phyloP scores from a whole-genome alignment of 2,797 vertebrate genomes.

The Allobates femoralis region DNA sequence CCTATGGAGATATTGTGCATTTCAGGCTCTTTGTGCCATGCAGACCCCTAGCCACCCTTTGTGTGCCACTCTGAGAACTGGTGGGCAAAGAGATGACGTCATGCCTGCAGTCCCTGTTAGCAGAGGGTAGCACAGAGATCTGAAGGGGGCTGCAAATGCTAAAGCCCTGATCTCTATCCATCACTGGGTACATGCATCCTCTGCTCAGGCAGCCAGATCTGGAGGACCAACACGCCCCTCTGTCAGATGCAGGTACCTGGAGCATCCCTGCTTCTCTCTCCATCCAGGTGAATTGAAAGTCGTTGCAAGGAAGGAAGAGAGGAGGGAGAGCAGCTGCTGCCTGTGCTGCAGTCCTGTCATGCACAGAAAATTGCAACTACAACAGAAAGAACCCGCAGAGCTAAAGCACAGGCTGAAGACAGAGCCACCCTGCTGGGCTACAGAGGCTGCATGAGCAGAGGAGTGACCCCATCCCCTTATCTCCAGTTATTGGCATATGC shows the following conservation, averaged over 20 bases:
- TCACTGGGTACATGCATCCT: not conserved
- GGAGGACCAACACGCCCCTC: constrained; percentile 11
- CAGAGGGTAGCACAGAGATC: constrained; percentile 56
- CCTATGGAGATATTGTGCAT: not conserved
- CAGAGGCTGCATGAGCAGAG: not conserved
- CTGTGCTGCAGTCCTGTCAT: constrained; percentile 66
- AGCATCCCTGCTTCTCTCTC: constrained; percentile 49
- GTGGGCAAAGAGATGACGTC: constrained; percentile 73
- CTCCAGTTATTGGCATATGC: not conserved
- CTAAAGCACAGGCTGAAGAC: constrained; percentile 15
- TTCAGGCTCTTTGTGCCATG: too few relatives aligned
- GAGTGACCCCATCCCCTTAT: not conserved
- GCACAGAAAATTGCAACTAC: constrained; percentile 66
- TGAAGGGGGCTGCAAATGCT: constrained; percentile 54
- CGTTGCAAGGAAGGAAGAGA: constrained; percentile 65
- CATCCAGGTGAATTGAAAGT: constrained; percentile 79
- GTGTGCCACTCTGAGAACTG: constrained; percentile 6
- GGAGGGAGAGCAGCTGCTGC: constrained; percentile 55
- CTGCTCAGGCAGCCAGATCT: not conserved
- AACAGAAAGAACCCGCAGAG: constrained; percentile 59
- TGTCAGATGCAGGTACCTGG: not conserved
- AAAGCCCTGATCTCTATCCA: constrained; percentile 51
- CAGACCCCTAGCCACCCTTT: constrained; percentile 33
- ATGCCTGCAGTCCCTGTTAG: constrained; percentile 77
- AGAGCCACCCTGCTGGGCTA: constrained; percentile 30